Evolutionary conservation across 2,888 invertebrate genomes (phyloP), one percentile per base, ranked within the genome.

Genomic region (Craniophora ligustri): DNA sequence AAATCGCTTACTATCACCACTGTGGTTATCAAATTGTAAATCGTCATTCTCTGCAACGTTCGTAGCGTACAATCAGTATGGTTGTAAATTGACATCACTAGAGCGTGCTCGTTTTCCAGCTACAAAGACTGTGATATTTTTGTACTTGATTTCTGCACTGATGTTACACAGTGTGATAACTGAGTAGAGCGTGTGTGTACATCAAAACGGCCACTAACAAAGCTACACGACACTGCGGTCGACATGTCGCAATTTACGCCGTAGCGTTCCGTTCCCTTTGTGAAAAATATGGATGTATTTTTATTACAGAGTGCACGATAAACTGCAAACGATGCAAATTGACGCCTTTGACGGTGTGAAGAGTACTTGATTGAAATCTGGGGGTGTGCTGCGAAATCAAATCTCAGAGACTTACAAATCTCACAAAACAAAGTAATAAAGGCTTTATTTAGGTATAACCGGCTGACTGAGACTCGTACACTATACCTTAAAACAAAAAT

Each of bases 221-320:
- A 77, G 68, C 68, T 57, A 68, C 51, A 65, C 67, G 58, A 72
- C 56, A 60, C 56, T 72, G 64, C 59, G 67, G 69, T 70, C 67
- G 71, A 69, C 65, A 65, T 69, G 46, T 70, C 49, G 67, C 76
- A 76, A 79, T 73, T 78, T 72, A 70, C 67, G 54, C 48, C 50
- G 64, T 48, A 51, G 45, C 49, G 45, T 58, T 47, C 54, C 34
- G 39, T 60, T 60, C 32, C 34, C 41, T 57, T 56, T 58, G 49
- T 59, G 39, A 65, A 63, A 67, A 71, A 74, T 71, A 68, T 62
- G 46, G 35, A 44, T 56, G 48, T 61, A 58, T 67, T 67, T 64
- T 67, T n/a, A n/a, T 68, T 66, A 48, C 48, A 47, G 45, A 47
- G 13, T 46, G 23, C 28, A 53, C 51, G 56, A 65, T 67, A 65